phyloP scores from a whole-genome alignment of 92 coral and sea anemone genomes.

The Chrysogorgia sp. region DNA sequence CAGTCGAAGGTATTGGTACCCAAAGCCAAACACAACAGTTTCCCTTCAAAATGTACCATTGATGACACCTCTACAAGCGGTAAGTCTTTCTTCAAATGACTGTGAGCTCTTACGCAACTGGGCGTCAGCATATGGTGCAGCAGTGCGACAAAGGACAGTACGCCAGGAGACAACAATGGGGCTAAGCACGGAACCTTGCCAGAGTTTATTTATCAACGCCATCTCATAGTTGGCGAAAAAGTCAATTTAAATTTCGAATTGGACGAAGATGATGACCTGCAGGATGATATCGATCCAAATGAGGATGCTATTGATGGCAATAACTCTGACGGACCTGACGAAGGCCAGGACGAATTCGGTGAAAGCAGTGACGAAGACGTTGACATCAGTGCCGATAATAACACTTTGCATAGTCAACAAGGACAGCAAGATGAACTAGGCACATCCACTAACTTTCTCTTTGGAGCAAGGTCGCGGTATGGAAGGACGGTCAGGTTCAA shows the following conservation, averaged over 20 bases:
- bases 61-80: conserved; percentile 40
- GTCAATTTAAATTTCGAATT: conserved; percentile 34
- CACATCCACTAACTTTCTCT: conserved; percentile 52
- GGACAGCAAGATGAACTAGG: conserved; percentile 56
- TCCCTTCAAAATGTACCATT: conserved; percentile 35
- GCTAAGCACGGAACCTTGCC: conserved; percentile 66
- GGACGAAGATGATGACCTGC: conserved; percentile 45
- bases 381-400: conserved; percentile 49
- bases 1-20: conserved; percentile 61
- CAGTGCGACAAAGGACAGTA: conserved; percentile 50
- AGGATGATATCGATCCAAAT: conserved; percentile 31
- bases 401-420: conserved; percentile 39
- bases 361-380: conserved; percentile 69
- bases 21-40: conserved; percentile 54
- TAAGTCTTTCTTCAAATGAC: conserved; percentile 33
- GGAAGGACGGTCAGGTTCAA: conserved; percentile 60
- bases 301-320: conserved; percentile 44
- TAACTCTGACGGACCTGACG: conserved; percentile 43
- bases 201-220: conserved; percentile 66
- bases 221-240: conserved; percentile 51
- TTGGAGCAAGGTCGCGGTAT: conserved; percentile 58
- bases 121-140: conserved; percentile 62
- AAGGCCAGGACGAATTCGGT: conserved; percentile 46
- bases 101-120: conserved; percentile 46
- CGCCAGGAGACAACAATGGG: conserved; percentile 63